Evolutionary conservation across 2,797 vertebrate genomes (phyloP).

Genomic region (Bufotes viridis): DNA sequence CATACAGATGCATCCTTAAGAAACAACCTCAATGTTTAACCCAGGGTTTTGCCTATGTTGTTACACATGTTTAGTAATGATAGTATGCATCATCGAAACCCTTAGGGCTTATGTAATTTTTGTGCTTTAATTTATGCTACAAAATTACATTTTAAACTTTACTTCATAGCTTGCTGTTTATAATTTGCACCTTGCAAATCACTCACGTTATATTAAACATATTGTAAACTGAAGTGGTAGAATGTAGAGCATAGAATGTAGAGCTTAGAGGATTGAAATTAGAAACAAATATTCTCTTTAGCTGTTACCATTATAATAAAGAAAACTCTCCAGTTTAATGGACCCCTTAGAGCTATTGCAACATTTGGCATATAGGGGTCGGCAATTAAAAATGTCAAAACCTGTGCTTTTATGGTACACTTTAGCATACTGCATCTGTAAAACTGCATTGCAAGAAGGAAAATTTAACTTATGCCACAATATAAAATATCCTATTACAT

Average conservation of each 20-base stretch:
- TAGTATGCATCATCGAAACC: not conserved
- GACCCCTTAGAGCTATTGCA: slow-evolving; percentile 24
- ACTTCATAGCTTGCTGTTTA: not conserved
- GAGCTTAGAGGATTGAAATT: not conserved
- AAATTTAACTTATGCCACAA: slow-evolving; percentile 22
- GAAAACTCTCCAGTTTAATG: slow-evolving; percentile 43
- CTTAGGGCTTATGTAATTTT: not conserved
- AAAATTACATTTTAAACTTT: not conserved
- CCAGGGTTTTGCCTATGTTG: not conserved
- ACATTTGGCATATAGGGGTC: slow-evolving; percentile 32
- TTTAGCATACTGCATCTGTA: slow-evolving; percentile 28
- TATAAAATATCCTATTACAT: slow-evolving; percentile 19
- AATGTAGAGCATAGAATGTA: not conserved
- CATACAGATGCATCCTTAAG: too few relatives aligned
- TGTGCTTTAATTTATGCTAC: not conserved
- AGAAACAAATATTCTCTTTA: slow-evolving; percentile 23
- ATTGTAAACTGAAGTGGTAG: slow-evolving; percentile 28
- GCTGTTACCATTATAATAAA: slow-evolving; percentile 51
- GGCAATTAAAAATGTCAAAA: slow-evolving; percentile 52
- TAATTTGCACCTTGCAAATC: slow-evolving; percentile 1
- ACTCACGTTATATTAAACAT: slow-evolving; percentile 11
- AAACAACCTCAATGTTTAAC: not conserved
- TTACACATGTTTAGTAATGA: not conserved
- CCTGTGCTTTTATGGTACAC: slow-evolving; percentile 48
- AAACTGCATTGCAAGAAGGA: slow-evolving; percentile 20